Percentiles rank a stretch among this genome's conserved stretches.
phyloP scores from a whole-genome alignment of 2,113 vertebrate genomes.

The Hucho hucho region DNA sequence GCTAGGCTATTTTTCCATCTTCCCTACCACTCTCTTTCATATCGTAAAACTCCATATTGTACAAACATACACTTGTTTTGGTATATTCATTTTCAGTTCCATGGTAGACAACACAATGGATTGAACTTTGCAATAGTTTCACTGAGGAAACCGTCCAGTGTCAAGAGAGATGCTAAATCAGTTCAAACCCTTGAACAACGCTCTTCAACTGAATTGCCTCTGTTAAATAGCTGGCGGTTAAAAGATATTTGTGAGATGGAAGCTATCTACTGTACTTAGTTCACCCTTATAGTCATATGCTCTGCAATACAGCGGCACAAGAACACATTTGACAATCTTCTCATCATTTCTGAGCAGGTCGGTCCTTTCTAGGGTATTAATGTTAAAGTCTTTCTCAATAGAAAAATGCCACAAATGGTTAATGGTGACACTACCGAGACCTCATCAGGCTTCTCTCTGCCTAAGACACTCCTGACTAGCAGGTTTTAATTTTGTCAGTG shows the following conservation, averaged over 20 bases:
- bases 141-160: too few relatives aligned
- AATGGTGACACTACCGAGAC: constrained; percentile 31
- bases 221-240: background rate
- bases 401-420: constrained; percentile 33
- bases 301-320: background rate
- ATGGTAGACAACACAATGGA: too few relatives aligned
- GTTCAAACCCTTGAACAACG: background rate
- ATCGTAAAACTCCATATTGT: too few relatives aligned
- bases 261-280: too few relatives aligned
- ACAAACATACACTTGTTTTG: too few relatives aligned
- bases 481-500: constrained; percentile 34
- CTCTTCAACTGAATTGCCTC: background rate
- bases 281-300: background rate
- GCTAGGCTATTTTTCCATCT: background rate
- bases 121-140: too few relatives aligned
- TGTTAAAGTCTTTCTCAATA: constrained; percentile 5
- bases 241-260: too few relatives aligned
- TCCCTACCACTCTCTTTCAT: too few relatives aligned
- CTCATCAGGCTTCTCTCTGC: constrained; percentile 17
- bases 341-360: background rate
- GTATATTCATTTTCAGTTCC: too few relatives aligned
- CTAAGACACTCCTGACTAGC: constrained; percentile 8
- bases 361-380: too few relatives aligned
- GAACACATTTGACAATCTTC: background rate
- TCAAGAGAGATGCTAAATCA: too few relatives aligned